Conservation (phyloP, 1,140 invertebrate genomes). For the Steinernema feltiae region DNA sequence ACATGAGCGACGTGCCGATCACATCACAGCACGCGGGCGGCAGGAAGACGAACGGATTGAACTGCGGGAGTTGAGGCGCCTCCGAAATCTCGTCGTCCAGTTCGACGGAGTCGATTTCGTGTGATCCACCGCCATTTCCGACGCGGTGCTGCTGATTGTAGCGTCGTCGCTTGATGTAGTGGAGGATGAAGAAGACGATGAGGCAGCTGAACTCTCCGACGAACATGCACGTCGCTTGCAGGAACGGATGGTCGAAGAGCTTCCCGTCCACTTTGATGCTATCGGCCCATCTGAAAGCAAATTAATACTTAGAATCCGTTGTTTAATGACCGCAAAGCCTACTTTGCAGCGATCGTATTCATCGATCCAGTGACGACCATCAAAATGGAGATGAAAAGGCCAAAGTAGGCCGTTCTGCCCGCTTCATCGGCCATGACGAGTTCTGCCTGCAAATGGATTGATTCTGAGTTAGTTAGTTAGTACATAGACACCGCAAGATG, state of each 20-base stretch:
- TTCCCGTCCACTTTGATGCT: constrained; percentile 48
- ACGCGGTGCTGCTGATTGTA: constrained; percentile 24
- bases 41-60: constrained; percentile 70
- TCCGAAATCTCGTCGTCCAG: constrained; percentile 42
- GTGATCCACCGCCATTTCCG: constrained; percentile 37
- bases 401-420: constrained; percentile 20
- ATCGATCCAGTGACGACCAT: constrained; percentile 52
- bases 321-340: neutral
- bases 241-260: constrained; percentile 54
- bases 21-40: constrained; percentile 60
- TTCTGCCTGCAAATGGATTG: neutral
- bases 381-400: constrained; percentile 39
- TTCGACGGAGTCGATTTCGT: constrained; percentile 31
- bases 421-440: neutral
- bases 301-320: constrained; percentile 11
- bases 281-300: constrained; percentile 50
- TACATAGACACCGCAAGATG: neutral
- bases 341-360: constrained; percentile 57
- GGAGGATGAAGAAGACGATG: constrained; percentile 49
- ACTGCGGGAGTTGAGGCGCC: constrained; percentile 46
- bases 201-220: constrained; percentile 54
- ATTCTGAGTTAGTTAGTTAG: neutral
- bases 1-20: constrained; percentile 63
- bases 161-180: constrained; percentile 27
- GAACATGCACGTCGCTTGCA: constrained; percentile 57